These are phyloP conservation scores for Poecilia latipinna DNA, from an alignment of 2,113 vertebrate genomes.

Conservation along the genomic window DNA sequence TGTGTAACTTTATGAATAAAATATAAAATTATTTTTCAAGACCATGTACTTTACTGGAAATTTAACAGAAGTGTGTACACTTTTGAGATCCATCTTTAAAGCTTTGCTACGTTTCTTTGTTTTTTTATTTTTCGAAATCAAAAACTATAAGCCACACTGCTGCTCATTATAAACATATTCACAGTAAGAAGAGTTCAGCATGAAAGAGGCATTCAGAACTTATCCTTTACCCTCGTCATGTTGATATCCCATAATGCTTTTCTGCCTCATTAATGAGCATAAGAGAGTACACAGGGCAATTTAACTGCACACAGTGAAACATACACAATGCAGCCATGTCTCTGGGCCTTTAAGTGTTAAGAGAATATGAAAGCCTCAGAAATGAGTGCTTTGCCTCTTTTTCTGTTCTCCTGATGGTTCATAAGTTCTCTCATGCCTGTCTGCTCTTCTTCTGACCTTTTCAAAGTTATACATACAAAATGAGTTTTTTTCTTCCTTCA, in stretches of 20 bases:
- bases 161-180: neutral
- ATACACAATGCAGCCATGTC: slow-evolving; percentile 29
- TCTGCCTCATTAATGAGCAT: neutral
- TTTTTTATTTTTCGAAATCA: neutral
- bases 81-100: no score
- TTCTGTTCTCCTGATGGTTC: slow-evolving; percentile 59
- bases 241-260: slow-evolving; percentile 2
- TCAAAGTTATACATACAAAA: slow-evolving; percentile 79
- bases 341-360: slow-evolving; percentile 49
- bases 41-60: no score
- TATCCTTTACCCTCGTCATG: neutral
- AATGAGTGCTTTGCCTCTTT: slow-evolving; percentile 11
- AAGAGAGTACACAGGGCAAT: slow-evolving; percentile 11
- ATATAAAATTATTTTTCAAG: no score
- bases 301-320: slow-evolving; percentile 9
- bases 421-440: slow-evolving; percentile 57
- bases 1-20: no score
- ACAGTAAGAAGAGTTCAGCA: neutral
- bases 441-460: slow-evolving; percentile 77
- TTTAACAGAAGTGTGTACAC: no score
- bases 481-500: slow-evolving; percentile 74
- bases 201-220: neutral
- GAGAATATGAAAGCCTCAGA: slow-evolving; percentile 49
- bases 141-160: neutral
- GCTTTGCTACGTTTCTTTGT: neutral